Conservation (phyloP, 2,113 vertebrate genomes). For the Accipiter virgatus region DNA sequence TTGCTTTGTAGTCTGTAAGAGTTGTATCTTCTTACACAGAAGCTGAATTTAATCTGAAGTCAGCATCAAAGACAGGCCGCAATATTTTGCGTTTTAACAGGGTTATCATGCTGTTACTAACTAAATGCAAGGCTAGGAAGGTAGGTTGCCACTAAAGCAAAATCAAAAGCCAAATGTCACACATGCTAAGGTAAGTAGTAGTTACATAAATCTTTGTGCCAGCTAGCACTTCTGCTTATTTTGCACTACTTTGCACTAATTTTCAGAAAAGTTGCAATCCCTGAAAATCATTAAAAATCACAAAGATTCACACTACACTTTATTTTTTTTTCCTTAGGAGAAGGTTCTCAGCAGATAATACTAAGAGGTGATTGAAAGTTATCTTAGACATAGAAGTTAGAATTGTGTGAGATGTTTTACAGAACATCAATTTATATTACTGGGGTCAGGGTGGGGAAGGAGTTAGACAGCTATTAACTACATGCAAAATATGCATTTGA, state of each 20-base stretch:
- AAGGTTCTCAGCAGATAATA: not conserved
- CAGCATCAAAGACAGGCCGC: slow-evolving; percentile 19
- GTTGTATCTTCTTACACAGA: slow-evolving; percentile 22
- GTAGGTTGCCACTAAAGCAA: not conserved
- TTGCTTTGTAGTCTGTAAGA: slow-evolving; percentile 44
- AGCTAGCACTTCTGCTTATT: not conserved
- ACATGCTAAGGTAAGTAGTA: not conserved
- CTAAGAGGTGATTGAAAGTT: not conserved
- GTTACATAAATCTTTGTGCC: not conserved
- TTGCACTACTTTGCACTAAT: not conserved
- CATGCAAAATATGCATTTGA: not conserved
- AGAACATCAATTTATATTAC: not conserved
- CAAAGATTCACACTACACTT: not conserved
- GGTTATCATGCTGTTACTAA: slow-evolving; percentile 17
- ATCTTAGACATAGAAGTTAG: not conserved
- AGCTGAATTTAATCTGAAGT: slow-evolving; percentile 22
- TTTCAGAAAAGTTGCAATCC: not conserved
- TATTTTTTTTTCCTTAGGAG: not conserved
- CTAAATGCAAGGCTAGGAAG: not conserved
- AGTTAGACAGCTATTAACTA: not conserved
- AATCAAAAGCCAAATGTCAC: not conserved
- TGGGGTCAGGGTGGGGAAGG: fast-evolving
- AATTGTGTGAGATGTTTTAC: not conserved
- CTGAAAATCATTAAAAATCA: not conserved
- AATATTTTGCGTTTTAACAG: slow-evolving; percentile 24